Percentiles rank a stretch among this genome's conserved stretches.
Conservation (phyloP, 2,797 vertebrate species). For the Taenioides sp. region DNA sequence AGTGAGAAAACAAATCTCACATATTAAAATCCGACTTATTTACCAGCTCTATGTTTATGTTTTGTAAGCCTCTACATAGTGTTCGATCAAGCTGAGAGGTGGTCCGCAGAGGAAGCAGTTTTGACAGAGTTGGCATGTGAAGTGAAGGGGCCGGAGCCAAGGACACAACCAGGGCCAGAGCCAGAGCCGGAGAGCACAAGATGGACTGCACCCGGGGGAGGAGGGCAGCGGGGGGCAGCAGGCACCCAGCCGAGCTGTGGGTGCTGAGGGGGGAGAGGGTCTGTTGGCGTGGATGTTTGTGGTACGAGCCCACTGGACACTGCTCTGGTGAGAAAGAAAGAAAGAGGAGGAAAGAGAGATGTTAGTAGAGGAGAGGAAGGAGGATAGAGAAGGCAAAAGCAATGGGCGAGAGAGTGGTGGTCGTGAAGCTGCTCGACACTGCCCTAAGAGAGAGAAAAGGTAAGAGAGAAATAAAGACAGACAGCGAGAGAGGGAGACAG, state of each 20-base stretch:
- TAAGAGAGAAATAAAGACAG: neutral
- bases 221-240: neutral
- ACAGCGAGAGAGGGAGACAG: neutral
- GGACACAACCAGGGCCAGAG: conserved; percentile 29
- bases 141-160: conserved; percentile 47
- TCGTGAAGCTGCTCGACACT: too few species aligned
- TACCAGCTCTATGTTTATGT: too few species aligned
- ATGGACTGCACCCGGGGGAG: conserved; percentile 48
- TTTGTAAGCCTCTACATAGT: too few species aligned
- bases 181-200: conserved; percentile 54
- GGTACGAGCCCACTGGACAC: conserved; percentile 43
- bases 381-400: too few species aligned
- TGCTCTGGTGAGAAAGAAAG: conserved; percentile 32
- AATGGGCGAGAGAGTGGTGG: neutral
- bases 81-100: neutral
- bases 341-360: conserved; percentile 18
- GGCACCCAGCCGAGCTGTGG: conserved; percentile 34
- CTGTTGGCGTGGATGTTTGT: conserved; percentile 28
- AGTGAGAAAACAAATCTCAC: neutral
- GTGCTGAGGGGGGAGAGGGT: conserved; percentile 26
- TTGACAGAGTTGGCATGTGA: conserved; percentile 46
- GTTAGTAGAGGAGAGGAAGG: neutral
- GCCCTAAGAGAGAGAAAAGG: neutral
- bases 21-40: neutral
- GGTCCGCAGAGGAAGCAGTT: conserved; percentile 45